Evolutionary conservation across 2,888 invertebrate genomes (phyloP).

Genomic region (Euzophera pinguis): DNA sequence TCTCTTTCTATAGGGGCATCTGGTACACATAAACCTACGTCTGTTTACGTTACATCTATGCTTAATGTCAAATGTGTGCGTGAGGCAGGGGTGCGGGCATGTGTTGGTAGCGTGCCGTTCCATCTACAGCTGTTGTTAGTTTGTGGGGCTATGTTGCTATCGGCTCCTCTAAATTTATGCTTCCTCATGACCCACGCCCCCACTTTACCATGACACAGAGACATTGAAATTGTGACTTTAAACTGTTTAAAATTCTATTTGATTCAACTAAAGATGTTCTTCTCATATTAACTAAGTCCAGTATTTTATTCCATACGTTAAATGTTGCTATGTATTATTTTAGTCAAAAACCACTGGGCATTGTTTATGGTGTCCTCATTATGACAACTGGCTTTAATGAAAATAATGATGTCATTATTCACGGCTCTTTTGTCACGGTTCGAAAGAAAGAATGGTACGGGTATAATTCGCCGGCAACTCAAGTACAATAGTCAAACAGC

Average conservation of each 20-base stretch:
- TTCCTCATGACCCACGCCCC: slow-evolving; percentile 73
- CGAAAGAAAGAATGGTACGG: slow-evolving; percentile 62
- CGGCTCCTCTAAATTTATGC: slow-evolving; percentile 73
- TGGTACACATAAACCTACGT: slow-evolving; percentile 75
- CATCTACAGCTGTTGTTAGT: slow-evolving; percentile 75
- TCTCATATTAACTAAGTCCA: slow-evolving; percentile 24
- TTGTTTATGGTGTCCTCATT: slow-evolving; percentile 51
- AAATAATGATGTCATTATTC: slow-evolving; percentile 72
- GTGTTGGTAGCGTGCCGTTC: slow-evolving; percentile 61
- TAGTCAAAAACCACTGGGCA: slow-evolving; percentile 21
- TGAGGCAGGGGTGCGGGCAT: slow-evolving; percentile 63
- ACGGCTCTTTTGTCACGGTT: slow-evolving; percentile 68
- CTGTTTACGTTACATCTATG: slow-evolving; percentile 68
- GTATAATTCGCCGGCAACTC: slow-evolving; percentile 60
- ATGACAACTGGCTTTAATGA: slow-evolving; percentile 43
- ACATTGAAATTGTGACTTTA: slow-evolving; percentile 44
- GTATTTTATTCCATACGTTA: slow-evolving; percentile 1
- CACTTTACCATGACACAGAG: slow-evolving; percentile 36
- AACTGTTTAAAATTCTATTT: slow-evolving; percentile 56
- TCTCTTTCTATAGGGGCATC: slow-evolving; percentile 75
- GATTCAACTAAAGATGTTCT: slow-evolving; percentile 31
- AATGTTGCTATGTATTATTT: background rate
- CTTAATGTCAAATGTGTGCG: slow-evolving; percentile 44
- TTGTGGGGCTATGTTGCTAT: slow-evolving; percentile 59
- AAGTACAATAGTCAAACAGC: slow-evolving; percentile 71